phyloP scores from a whole-genome alignment of 1,140 invertebrate species.

The Metaphire vulgaris region DNA sequence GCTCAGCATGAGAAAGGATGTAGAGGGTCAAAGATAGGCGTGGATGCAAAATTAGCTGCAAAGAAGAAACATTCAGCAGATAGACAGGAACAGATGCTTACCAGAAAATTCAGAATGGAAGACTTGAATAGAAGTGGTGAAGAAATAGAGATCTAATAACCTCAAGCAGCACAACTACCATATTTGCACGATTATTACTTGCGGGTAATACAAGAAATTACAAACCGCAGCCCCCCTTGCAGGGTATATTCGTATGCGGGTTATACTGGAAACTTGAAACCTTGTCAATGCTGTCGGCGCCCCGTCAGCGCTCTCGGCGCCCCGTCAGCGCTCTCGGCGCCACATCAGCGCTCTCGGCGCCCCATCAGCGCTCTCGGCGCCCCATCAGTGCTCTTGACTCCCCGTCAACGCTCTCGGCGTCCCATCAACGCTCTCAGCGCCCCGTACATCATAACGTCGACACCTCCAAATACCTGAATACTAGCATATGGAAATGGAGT shows the following conservation, averaged over 20 bases:
- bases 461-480: neutral
- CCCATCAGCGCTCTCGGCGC: no score
- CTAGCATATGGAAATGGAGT: neutral
- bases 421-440: neutral
- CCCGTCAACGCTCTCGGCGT: neutral
- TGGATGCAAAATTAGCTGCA: conserved; percentile 21
- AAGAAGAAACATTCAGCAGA: conserved; percentile 14
- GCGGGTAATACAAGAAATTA: neutral
- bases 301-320: no score
- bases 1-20: conserved; percentile 18
- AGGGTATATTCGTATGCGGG: neutral
- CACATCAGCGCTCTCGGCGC: no score
- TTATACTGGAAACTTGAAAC: no score
- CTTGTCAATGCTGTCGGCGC: no score
- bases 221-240: neutral
- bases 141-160: conserved; percentile 6
- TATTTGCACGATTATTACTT: no score
- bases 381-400: neutral
- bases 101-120: conserved; percentile 15
- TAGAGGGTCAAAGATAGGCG: conserved; percentile 13
- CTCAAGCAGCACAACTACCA: neutral
- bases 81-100: conserved; percentile 16
- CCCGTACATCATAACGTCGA: neutral
- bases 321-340: no score
- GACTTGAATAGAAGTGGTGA: conserved; percentile 5